Percentiles rank a stretch among this genome's conserved stretches.
These are phyloP conservation scores for Ennomos erosarius DNA, from an alignment of 2,888 invertebrate genomes.

Conservation along the genomic window DNA sequence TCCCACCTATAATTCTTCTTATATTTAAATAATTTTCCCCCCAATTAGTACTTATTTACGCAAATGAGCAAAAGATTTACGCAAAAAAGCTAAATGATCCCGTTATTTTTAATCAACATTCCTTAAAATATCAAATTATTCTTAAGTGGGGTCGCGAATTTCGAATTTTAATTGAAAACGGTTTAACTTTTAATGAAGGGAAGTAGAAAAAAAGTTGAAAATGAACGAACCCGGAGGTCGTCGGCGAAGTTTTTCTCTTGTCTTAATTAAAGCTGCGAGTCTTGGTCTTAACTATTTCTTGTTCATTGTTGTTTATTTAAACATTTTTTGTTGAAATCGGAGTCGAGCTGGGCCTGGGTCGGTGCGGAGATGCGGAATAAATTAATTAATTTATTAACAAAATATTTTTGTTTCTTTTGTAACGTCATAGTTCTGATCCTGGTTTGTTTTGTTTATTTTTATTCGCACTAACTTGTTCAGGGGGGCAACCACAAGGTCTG, in stretches of 20 bases:
- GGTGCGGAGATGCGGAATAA: not conserved
- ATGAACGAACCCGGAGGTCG: constrained; percentile 45
- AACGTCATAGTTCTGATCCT: not conserved
- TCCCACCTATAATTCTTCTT: no score
- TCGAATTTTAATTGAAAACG: constrained; percentile 68
- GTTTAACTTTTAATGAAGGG: constrained; percentile 70
- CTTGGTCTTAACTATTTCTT: constrained; percentile 52
- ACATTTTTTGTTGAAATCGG: constrained; percentile 31
- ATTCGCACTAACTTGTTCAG: no score
- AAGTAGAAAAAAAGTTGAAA: constrained; percentile 58
- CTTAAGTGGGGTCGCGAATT: constrained; percentile 40
- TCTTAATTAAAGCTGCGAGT: constrained; percentile 58
- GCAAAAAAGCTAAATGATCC: constrained; percentile 26
- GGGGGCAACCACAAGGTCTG: no score
- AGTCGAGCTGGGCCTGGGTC: constrained; percentile 5
- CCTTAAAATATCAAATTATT: constrained; percentile 41
- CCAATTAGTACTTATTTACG: not conserved
- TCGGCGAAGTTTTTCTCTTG: constrained; percentile 42
- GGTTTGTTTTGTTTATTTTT: not conserved
- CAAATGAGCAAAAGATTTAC: constrained; percentile 23
- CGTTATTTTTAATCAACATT: constrained; percentile 40
- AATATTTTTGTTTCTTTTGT: constrained; percentile 4
- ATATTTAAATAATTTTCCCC: no score
- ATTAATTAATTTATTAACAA: constrained; percentile 10
- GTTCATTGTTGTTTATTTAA: constrained; percentile 57